Evolutionary conservation across 1,140 invertebrate genomes (phyloP), one percentile per base, ranked within the genome.

Genomic region (Penaeus japonicus): DNA sequence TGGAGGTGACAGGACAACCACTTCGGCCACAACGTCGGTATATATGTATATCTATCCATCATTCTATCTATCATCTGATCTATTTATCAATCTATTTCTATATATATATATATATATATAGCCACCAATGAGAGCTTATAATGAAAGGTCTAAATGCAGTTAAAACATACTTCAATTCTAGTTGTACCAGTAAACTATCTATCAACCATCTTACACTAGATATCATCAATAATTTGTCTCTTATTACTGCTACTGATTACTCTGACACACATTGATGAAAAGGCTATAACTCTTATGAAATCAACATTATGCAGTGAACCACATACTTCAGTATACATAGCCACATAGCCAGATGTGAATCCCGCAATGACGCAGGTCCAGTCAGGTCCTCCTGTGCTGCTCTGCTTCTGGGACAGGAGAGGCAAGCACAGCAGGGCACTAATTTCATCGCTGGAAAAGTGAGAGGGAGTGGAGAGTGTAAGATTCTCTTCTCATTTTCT

Each of bases 331-430:
- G 96, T 97, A 92, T 98, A 99, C 93, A 99, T 97, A 89, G 95
- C 94, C 54, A 99, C 93, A 93, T 94, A 95, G 53, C 98, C 98
- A 89, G 96, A 95, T 90, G 94, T 95, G 91, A 98, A 97, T 30
- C 98, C 98, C 87, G 98, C 94, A 89, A 96, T 95, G 89, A 99
- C 95, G 92, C 97, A 98, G 20, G 97, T 98, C 98, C 98, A 99
- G 92, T 99, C 98, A 70, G 96, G 95, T n/a, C 94, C 94, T 91
- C 95, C 95, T 78, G 94, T 93, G 35, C 93, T 93, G 91, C 94
- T 94, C 84, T 93, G 94, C 91, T 94, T 94, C 91, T 96, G 94
- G 91, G 96, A 94, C 91, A 95, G 92, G 90, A 96, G 89, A 90
- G 95, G 94, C 92, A 96, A 91, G 92, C 94, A 94, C 79, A 94